These are phyloP conservation scores for Drosophila mimetica DNA, from an alignment of 2,888 invertebrate genomes.

Conservation along the genomic window DNA sequence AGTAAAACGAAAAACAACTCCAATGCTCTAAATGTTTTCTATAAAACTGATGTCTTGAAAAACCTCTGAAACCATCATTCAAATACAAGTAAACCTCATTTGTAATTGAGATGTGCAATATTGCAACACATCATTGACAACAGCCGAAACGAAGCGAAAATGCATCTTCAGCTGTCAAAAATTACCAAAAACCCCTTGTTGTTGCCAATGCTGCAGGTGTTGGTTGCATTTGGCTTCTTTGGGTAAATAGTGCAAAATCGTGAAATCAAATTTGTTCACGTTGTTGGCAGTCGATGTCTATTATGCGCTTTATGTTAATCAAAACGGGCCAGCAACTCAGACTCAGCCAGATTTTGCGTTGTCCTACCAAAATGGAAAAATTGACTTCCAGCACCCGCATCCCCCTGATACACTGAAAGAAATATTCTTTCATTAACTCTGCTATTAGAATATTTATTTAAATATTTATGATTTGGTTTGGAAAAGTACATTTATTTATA, in stretches of 20 bases:
- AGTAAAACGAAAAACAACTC: not conserved
- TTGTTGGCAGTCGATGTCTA: slow-evolving; percentile 55
- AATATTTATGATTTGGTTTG: no score
- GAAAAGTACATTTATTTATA: not conserved
- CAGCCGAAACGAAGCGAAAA: slow-evolving; percentile 17
- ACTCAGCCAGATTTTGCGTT: slow-evolving; percentile 29
- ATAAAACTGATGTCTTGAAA: not conserved
- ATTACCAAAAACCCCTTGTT: slow-evolving; percentile 28
- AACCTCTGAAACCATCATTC: not conserved
- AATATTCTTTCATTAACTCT: no score
- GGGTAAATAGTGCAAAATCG: slow-evolving; percentile 57
- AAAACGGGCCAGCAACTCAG: slow-evolving; percentile 40
- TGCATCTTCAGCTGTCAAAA: slow-evolving; percentile 40
- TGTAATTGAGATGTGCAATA: slow-evolving; percentile 44
- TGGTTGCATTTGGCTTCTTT: slow-evolving; percentile 24
- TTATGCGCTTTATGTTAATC: slow-evolving; percentile 60
- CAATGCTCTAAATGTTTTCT: not conserved
- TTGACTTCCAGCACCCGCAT: slow-evolving; percentile 14
- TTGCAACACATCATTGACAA: slow-evolving; percentile 48
- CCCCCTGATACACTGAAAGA: not conserved
- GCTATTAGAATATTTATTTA: no score
- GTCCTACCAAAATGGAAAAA: slow-evolving; percentile 34
- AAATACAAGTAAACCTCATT: slow-evolving; percentile 4
- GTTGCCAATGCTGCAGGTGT: slow-evolving; percentile 46
- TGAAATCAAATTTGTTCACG: slow-evolving; percentile 62